Percentiles rank a stretch among this genome's conserved stretches.
Evolutionary conservation across 2,888 invertebrate genomes (phyloP).

Genomic region (Leucophora obtusa): DNA sequence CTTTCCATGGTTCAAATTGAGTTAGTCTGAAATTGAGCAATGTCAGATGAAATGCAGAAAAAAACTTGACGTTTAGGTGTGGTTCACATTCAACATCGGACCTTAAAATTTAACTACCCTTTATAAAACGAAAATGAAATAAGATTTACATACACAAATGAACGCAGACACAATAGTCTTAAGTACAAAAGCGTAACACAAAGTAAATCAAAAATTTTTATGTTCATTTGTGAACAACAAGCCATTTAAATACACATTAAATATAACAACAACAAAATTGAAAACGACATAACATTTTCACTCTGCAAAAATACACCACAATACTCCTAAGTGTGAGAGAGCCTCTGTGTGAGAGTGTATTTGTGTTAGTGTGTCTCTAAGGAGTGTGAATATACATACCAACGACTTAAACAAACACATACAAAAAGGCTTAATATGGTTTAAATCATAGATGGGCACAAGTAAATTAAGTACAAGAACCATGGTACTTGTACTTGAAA

Average conservation of each 20-base stretch:
- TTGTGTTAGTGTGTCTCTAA: not conserved
- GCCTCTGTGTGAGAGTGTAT: not conserved
- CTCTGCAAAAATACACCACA: not conserved
- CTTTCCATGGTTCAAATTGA: too few species aligned
- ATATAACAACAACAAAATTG: slow-evolving; percentile 18
- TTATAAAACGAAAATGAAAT: too few species aligned
- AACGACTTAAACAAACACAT: too few species aligned
- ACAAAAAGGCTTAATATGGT: too few species aligned
- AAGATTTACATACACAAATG: not conserved
- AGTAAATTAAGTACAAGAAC: too few species aligned
- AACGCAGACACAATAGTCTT: slow-evolving; percentile 10
- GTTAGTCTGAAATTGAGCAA: too few species aligned
- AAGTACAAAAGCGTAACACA: slow-evolving; percentile 17
- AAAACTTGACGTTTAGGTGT: too few species aligned
- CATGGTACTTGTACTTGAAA: too few species aligned
- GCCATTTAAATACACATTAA: slow-evolving; percentile 39
- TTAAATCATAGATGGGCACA: too few species aligned
- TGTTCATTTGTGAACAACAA: slow-evolving; percentile 23
- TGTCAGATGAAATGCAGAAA: too few species aligned
- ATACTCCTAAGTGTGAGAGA: not conserved
- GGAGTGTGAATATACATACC: not conserved
- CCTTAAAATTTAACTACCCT: too few species aligned
- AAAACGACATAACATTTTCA: not conserved
- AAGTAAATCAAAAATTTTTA: slow-evolving; percentile 29
- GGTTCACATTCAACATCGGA: too few species aligned